These are phyloP conservation scores for Drosophila siamana DNA, from an alignment of 2,888 invertebrate genomes.

Conservation along the genomic window DNA sequence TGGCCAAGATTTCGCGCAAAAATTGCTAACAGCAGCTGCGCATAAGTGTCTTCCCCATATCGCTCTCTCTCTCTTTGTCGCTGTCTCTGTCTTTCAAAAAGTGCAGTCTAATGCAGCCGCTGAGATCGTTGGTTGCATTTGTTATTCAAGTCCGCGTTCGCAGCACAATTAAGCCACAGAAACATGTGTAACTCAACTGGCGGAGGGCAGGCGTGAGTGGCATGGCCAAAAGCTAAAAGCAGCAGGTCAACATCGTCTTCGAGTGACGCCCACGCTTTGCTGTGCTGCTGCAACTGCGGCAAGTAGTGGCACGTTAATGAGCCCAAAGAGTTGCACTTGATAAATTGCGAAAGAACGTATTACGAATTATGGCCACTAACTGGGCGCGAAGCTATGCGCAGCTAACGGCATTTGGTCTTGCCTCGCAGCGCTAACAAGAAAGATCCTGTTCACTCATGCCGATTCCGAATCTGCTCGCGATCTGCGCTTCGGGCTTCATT, in stretches of 20 bases:
- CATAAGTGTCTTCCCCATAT: slow-evolving; percentile 23
- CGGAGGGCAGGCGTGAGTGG: slow-evolving; percentile 41
- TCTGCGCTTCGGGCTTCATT: slow-evolving; percentile 69
- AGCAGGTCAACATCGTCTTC: slow-evolving; percentile 50
- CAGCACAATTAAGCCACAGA: slow-evolving; percentile 62
- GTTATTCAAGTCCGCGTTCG: slow-evolving; percentile 53
- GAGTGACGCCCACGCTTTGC: slow-evolving; percentile 46
- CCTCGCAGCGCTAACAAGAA: slow-evolving; percentile 51
- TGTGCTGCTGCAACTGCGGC: slow-evolving; percentile 10
- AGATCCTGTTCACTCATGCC: slow-evolving; percentile 67
- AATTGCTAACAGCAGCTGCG: slow-evolving; percentile 50
- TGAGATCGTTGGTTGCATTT: slow-evolving; percentile 38
- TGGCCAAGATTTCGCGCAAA: slow-evolving; percentile 41
- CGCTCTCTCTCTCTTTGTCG: not conserved
- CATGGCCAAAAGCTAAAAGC: slow-evolving; percentile 42
- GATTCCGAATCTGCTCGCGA: slow-evolving; percentile 45
- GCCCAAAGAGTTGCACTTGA: slow-evolving; percentile 59
- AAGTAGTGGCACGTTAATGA: slow-evolving; percentile 70
- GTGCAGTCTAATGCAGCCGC: slow-evolving; percentile 41
- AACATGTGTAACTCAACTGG: slow-evolving; percentile 64
- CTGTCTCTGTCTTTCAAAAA: not conserved
- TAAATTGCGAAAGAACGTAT: slow-evolving; percentile 56
- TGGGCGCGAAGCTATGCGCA: slow-evolving; percentile 35
- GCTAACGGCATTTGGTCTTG: slow-evolving; percentile 57
- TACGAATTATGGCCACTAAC: slow-evolving; percentile 32